A percentile compares a stretch with the other conserved stretches of the same genome.
These are phyloP conservation scores for Heliconius hermathena DNA, from an alignment of 1,140 invertebrate species.

Conservation along the genomic window DNA sequence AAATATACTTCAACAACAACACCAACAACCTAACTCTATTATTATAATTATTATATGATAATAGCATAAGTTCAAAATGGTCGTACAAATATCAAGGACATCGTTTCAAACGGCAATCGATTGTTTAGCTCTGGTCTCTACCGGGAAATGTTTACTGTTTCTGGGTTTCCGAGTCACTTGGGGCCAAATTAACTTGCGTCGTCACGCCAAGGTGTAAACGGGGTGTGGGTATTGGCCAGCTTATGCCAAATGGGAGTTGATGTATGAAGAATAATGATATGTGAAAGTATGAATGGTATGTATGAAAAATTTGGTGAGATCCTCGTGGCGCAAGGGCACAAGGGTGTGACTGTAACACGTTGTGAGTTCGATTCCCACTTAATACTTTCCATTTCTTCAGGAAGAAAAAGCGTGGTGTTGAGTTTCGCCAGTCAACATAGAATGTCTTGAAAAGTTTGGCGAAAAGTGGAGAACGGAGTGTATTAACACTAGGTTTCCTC, in stretches of 20 bases:
- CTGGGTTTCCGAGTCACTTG: background rate
- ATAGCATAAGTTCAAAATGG: background rate
- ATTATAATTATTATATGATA: background rate
- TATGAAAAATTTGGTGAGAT: background rate
- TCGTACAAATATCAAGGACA: background rate
- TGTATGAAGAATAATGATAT: slow-evolving; percentile 50
- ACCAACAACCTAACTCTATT: background rate
- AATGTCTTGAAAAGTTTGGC: no score
- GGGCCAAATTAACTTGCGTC: slow-evolving; percentile 15
- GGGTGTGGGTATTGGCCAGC: slow-evolving; percentile 14
- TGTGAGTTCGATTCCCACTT: no score
- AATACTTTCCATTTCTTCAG: no score
- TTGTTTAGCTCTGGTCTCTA: background rate
- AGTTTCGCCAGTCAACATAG: no score
- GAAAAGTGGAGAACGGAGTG: no score
- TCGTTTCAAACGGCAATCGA: background rate
- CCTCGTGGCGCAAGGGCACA: no score
- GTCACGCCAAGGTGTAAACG: slow-evolving; percentile 19
- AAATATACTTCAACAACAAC: background rate
- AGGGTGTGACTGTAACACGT: no score
- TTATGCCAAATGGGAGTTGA: slow-evolving; percentile 44
- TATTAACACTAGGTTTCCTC: no score
- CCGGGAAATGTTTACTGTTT: background rate
- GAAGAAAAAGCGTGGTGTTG: no score
- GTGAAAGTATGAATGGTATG: slow-evolving; percentile 20